These are phyloP conservation scores for Rhaphigaster nebulosa DNA, from an alignment of 2,888 invertebrate species.

Conservation along the genomic window DNA sequence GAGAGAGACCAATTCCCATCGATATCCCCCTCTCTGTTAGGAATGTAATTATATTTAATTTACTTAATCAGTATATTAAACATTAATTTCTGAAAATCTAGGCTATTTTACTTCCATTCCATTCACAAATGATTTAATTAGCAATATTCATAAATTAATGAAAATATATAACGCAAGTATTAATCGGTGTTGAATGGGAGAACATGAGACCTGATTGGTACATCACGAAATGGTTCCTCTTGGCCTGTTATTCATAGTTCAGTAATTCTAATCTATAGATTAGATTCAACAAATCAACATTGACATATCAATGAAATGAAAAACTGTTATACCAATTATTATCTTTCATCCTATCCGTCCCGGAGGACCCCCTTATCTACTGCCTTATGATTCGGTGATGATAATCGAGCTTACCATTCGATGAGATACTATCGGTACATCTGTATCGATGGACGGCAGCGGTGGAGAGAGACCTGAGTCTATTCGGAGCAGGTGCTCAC, in stretches of 20 bases:
- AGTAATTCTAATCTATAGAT: background rate
- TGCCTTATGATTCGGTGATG: background rate
- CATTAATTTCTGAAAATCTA: no score
- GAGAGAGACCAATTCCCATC: no score
- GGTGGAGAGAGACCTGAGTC: background rate
- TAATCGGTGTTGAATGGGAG: no score
- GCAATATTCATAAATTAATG: no score
- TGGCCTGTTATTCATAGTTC: background rate
- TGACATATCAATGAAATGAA: background rate
- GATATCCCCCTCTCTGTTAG: no score
- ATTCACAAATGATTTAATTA: no score
- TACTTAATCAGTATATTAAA: no score
- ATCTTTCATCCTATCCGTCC: background rate
- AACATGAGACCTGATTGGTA: background rate
- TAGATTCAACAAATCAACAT: background rate
- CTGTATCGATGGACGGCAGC: background rate
- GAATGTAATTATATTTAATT: no score
- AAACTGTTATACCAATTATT: background rate
- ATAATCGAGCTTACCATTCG: background rate
- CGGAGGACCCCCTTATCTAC: background rate
- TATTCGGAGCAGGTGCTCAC: slow-evolving; percentile 43
- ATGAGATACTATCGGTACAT: background rate
- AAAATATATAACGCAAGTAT: no score
- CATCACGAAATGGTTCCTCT: background rate
- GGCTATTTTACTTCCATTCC: no score